These are phyloP conservation scores for Herminia tarsipennalis DNA, from an alignment of 2,888 invertebrate genomes.

Conservation along the genomic window DNA sequence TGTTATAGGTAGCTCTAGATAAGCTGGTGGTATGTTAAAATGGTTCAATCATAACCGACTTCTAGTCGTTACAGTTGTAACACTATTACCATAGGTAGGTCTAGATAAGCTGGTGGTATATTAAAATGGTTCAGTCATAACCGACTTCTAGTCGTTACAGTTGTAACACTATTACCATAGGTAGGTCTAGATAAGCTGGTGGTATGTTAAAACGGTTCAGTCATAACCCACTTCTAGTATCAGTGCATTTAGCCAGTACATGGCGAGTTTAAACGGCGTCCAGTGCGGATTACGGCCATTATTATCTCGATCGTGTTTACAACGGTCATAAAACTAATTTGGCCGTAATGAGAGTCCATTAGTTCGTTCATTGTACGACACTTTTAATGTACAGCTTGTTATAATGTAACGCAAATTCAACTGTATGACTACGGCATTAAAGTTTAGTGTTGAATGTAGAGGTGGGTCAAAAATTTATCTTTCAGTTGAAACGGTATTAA, in stretches of 20 bases:
- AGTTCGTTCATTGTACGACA: slow-evolving; percentile 41
- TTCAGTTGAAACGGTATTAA: slow-evolving; percentile 2
- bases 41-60: too few species aligned
- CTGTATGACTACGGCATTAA: not conserved
- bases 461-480: not conserved
- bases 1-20: too few species aligned
- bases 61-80: too few species aligned
- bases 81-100: too few species aligned
- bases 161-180: not conserved
- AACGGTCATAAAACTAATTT: slow-evolving; percentile 56
- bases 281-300: slow-evolving; percentile 35
- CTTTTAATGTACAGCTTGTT: slow-evolving; percentile 30
- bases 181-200: not conserved
- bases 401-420: not conserved
- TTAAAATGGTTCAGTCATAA: too few species aligned
- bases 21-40: too few species aligned
- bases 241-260: slow-evolving; percentile 33
- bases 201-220: not conserved
- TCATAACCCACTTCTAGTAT: slow-evolving; percentile 6
- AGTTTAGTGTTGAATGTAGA: not conserved
- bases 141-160: too few species aligned
- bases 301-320: slow-evolving; percentile 59
- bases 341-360: slow-evolving; percentile 51
- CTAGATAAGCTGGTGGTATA: too few species aligned
- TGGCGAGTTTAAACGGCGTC: slow-evolving; percentile 46